Percentiles rank a stretch among this genome's conserved stretches.
These are phyloP conservation scores for Cancer borealis DNA, from an alignment of 2,888 invertebrate species.

Conservation along the genomic window DNA sequence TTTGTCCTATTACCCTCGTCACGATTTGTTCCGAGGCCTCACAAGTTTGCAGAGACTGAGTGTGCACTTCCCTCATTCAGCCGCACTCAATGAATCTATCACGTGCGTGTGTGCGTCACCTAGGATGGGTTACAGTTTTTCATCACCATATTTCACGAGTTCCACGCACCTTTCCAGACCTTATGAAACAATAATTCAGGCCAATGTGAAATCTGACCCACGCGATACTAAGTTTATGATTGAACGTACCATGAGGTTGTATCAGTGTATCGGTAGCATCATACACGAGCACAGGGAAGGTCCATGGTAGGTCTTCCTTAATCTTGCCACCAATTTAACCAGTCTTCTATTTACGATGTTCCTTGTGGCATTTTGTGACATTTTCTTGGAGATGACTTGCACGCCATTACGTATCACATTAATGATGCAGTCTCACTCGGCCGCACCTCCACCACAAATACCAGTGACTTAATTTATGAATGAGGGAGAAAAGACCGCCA, in stretches of 20 bases:
- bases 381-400: too few species aligned
- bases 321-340: too few species aligned
- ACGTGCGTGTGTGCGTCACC: neutral
- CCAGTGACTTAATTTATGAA: too few species aligned
- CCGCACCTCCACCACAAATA: too few species aligned
- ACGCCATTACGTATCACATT: too few species aligned
- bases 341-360: too few species aligned
- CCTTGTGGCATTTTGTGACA: too few species aligned
- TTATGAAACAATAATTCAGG: constrained; percentile 20
- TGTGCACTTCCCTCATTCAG: neutral
- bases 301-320: too few species aligned
- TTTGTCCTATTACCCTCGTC: neutral
- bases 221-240: neutral
- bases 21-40: neutral
- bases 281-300: too few species aligned
- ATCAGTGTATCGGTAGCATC: neutral
- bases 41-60: neutral
- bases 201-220: neutral
- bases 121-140: neutral
- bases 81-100: neutral
- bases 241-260: neutral
- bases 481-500: too few species aligned
- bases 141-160: constrained; percentile 20
- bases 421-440: too few species aligned
- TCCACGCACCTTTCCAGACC: neutral